These are phyloP conservation scores for Trialeurodes vaporariorum DNA, from an alignment of 1,140 invertebrate genomes.

Conservation along the genomic window DNA sequence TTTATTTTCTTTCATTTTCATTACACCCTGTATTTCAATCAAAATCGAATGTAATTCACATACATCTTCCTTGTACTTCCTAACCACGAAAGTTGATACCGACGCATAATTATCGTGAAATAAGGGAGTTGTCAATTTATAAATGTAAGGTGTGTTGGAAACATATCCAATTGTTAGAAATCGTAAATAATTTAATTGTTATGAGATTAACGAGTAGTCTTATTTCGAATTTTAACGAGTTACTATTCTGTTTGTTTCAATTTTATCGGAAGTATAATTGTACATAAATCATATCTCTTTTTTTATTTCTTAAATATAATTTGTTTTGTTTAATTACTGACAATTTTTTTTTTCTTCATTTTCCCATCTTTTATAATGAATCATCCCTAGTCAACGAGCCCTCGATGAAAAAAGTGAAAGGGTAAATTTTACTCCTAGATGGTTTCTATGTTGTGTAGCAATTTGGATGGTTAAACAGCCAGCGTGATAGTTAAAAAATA, in stretches of 20 bases:
- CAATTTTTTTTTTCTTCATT: background rate
- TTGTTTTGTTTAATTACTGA: background rate
- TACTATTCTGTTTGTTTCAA: background rate
- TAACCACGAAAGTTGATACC: too few relatives aligned
- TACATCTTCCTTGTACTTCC: too few relatives aligned
- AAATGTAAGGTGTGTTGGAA: background rate
- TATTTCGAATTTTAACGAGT: background rate
- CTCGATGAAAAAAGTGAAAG: too few relatives aligned
- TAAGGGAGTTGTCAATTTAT: background rate
- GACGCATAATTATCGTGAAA: background rate
- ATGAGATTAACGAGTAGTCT: background rate
- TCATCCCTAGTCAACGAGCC: too few relatives aligned
- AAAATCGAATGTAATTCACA: too few relatives aligned
- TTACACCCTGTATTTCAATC: too few relatives aligned
- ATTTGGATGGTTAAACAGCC: too few relatives aligned
- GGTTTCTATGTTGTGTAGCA: too few relatives aligned
- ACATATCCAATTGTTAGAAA: background rate
- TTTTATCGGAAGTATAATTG: background rate
- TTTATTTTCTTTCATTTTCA: too few relatives aligned
- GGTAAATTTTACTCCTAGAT: too few relatives aligned
- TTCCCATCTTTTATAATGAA: too few relatives aligned
- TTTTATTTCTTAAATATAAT: background rate
- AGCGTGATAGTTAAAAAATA: too few relatives aligned
- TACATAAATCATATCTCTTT: slow-evolving; percentile 1
- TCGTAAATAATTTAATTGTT: background rate